phyloP scores from a whole-genome alignment of 1,140 invertebrate species.

The Drosophila nigromelanica region DNA sequence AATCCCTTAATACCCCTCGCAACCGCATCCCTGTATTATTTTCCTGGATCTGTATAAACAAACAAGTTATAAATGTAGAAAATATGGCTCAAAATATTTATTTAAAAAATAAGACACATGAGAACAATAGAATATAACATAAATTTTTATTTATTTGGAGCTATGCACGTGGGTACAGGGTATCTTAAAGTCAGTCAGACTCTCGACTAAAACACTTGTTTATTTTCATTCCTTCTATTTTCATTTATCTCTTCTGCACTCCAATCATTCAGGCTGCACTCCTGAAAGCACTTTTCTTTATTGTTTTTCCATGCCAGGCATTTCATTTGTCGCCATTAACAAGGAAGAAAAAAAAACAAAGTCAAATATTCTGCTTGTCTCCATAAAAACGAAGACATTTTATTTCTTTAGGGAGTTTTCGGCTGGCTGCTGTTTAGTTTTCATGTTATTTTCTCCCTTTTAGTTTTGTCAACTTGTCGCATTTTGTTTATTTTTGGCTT shows the following conservation, averaged over 20 bases:
- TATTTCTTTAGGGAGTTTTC: constrained; percentile 22
- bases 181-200: neutral
- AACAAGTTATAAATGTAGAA: too few relatives aligned
- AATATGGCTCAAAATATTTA: too few relatives aligned
- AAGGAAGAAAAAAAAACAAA: constrained; percentile 5
- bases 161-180: neutral
- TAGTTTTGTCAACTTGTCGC: constrained; percentile 39
- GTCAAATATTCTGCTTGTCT: constrained; percentile 17
- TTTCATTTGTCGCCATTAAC: constrained; percentile 32
- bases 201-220: neutral
- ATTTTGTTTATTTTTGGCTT: constrained; percentile 56
- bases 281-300: constrained; percentile 65
- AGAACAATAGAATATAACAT: too few relatives aligned
- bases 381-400: constrained; percentile 24
- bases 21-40: neutral
- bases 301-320: constrained; percentile 56
- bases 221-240: neutral
- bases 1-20: neutral
- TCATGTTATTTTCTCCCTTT: neutral
- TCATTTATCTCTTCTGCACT: neutral
- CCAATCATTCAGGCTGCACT: constrained; percentile 32
- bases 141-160: too few relatives aligned
- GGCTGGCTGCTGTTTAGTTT: constrained; percentile 13
- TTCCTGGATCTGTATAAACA: too few relatives aligned
- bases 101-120: too few relatives aligned